A percentile compares a stretch with the other conserved stretches of the same genome.
Evolutionary conservation across 2,113 vertebrate species (phyloP).

Genomic region (human): DNA sequence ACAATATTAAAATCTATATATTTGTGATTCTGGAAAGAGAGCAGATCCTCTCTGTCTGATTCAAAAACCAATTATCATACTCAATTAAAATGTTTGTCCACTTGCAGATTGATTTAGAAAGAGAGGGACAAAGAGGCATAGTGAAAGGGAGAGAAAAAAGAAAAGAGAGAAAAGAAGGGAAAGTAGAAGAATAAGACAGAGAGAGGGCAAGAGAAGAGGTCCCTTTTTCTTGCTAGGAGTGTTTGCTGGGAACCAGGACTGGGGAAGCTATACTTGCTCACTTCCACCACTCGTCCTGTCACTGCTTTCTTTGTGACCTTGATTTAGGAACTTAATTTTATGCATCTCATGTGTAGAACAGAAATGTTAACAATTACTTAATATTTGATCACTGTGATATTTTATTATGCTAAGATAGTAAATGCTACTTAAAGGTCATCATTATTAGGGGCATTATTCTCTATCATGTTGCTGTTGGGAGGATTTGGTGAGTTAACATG

Average conservation of each 20-base stretch:
- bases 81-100: background rate
- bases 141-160: background rate
- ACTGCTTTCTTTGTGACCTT: background rate
- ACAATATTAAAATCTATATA: background rate
- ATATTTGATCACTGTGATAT: background rate
- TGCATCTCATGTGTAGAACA: background rate
- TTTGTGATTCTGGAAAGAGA: background rate
- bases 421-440: background rate
- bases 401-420: background rate
- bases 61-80: background rate
- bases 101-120: background rate
- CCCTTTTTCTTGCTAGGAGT: background rate
- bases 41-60: background rate
- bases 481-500: background rate
- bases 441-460: background rate
- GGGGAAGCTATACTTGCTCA: background rate
- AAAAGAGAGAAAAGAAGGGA: background rate
- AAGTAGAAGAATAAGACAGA: rapidly evolving
- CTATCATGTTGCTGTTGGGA: background rate
- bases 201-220: rapidly evolving
- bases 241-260: too few relatives aligned
- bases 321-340: background rate
- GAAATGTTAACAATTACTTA: background rate
- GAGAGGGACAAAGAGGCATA: background rate
- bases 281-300: rapidly evolving